Evolutionary conservation across 2,888 invertebrate species (phyloP), one percentile per base, ranked within the genome.

Genomic region (Brenthis daphne): DNA sequence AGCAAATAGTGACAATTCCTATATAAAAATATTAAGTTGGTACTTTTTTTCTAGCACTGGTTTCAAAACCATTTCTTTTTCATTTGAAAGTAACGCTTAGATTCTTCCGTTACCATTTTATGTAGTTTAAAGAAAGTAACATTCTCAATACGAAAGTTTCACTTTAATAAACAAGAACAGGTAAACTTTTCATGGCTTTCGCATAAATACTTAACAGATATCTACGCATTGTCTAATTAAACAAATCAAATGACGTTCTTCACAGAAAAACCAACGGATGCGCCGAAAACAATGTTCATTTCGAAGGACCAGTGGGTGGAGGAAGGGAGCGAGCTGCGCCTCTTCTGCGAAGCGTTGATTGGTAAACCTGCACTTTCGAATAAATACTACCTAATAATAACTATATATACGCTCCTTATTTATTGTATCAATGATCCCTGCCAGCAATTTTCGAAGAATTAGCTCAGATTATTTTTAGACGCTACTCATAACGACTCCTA

Each of bases 291-390:
- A 64, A 96, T 96, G 78, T 96, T 95, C 86, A 93, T 94, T 74
- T 95, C 96, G 14, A 90, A 93, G 75, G 94, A 96, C 78, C 94
- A 95, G 84, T 93, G 94, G 86, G 94, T 94, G 68, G 93, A 93
- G 68, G 88, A 95, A 70, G 96, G 95, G 11, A 93, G 93, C 68
- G 87, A 92, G n/a, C 90, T 95, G 48, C 92, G 96, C 65, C 90
- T 96, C 61, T 96, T 95, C 89, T 96, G 96, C 86, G 96, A 96
- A 87, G 96, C 96, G 57, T 96, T 96, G 80, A 94, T 96, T 68
- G 96, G 96, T 94, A 92, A 95, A 66, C 69, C 14, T 60, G 47
- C 37, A 67, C 67, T 63, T 67, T 63, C 63, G 55, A 61, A 67
- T 50, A 63, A 51, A 20, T 47, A 64, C 66, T 43, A 57, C 14